A percentile compares a stretch with the other conserved stretches of the same genome.
These are phyloP conservation scores for Chromoteleia sp. DNA, from an alignment of 2,888 invertebrate genomes.

Conservation along the genomic window DNA sequence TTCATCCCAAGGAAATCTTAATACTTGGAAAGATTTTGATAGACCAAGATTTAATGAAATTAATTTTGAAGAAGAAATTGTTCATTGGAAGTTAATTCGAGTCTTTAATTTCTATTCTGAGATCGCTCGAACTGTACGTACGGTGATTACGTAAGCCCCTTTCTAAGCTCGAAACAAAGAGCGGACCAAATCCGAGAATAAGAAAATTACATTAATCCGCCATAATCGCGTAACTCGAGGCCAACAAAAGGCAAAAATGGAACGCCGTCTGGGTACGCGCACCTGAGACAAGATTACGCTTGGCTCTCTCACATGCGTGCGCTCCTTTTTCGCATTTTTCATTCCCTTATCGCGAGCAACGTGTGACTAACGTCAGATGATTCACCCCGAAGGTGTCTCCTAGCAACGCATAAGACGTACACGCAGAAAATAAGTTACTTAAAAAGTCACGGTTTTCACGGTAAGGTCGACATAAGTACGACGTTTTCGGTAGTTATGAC, in stretches of 20 bases:
- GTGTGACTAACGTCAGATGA: slow-evolving; percentile 53
- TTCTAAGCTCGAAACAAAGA: slow-evolving; percentile 19
- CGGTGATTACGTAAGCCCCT: slow-evolving; percentile 1
- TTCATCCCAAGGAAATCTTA: no score
- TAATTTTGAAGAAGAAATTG: no score
- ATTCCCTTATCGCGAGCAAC: slow-evolving; percentile 36
- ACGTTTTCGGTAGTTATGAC: no score
- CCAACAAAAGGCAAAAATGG: slow-evolving; percentile 41
- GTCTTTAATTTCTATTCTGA: not conserved
- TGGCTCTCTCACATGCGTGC: slow-evolving; percentile 11
- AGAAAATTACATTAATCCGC: slow-evolving; percentile 32
- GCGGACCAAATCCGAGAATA: slow-evolving; percentile 8
- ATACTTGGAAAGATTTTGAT: no score
- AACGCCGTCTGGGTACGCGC: slow-evolving; percentile 33
- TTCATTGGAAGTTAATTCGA: no score
- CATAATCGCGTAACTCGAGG: slow-evolving; percentile 25
- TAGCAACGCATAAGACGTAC: no score
- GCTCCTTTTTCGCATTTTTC: slow-evolving; percentile 41
- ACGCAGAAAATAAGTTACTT: no score
- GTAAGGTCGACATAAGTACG: no score
- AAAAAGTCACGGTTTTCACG: no score
- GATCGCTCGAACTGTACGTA: no score
- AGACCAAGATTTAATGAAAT: no score
- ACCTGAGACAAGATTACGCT: slow-evolving; percentile 31
- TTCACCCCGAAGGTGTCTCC: slow-evolving; percentile 46